Evolutionary conservation across 2,888 invertebrate genomes (phyloP), one percentile per base, ranked within the genome.

Genomic region (Teleogryllus oceanicus): DNA sequence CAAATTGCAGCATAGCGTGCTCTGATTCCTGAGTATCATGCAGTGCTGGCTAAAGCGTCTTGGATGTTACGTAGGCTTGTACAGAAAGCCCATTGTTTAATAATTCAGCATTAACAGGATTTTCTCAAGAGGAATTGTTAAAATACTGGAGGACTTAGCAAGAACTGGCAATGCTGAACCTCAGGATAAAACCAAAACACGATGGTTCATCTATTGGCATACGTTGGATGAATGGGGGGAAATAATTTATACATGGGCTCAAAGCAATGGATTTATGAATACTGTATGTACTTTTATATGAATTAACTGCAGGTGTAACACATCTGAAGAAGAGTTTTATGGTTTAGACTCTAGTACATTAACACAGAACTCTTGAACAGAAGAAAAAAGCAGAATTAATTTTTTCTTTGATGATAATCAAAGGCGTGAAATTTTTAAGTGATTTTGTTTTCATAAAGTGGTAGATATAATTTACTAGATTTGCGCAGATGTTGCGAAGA

Each of bases 341-440:
- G 94, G 94, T 2, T 89, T 99, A 62, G 94, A 97, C 84, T 91
- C 92, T n/a, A n/a, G n/a, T n/a, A n/a, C n/a, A n/a, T n/a, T n/a
- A n/a, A n/a, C n/a, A n/a, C n/a, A n/a, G n/a, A n/a, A n/a, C 91
- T 12, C 87, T 99, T 81, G 95, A 98, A 88, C 86, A 88, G 5
- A 91, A 93, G 84, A 92, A 94, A 49, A 95, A 93, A 86, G 98
- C 98, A 83, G 98, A 98, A 88, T 85, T 99, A 77, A 96, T 99
- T 84, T n/a, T n/a, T 90, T 93, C 83, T 92, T 94, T 84, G 96
- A 96, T 85, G 95, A 94, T 82, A 92, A 90, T 85, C 94, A 96
- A n/a, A 87, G 99, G 99, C 77, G 98, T 99, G 13, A 99, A 99
- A 88, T 99, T 99, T 98, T 87, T 97, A 89, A 89, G 18, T n/a